Evolutionary conservation across 2,113 vertebrate species (phyloP).

Genomic region (Stigmatopora nigra): DNA sequence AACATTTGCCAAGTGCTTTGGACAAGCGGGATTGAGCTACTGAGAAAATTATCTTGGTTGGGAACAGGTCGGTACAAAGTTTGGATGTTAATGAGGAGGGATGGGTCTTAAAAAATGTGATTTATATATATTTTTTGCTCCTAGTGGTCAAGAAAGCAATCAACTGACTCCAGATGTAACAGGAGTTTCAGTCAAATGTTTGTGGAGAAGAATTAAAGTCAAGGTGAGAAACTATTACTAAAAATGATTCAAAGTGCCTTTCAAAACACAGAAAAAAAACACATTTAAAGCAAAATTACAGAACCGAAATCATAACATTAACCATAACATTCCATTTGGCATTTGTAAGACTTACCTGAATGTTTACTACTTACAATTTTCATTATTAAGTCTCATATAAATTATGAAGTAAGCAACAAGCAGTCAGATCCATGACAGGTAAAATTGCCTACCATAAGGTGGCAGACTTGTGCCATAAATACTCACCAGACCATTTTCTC

Average conservation of each 20-base stretch:
- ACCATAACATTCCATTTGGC: background rate
- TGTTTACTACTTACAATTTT: background rate
- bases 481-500: background rate
- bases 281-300: too few species aligned
- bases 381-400: background rate
- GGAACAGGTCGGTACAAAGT: slow-evolving; percentile 25
- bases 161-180: background rate
- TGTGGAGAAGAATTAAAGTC: background rate
- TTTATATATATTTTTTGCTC: background rate
- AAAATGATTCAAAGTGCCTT: too few species aligned
- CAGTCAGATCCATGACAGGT: background rate
- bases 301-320: background rate
- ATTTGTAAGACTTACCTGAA: background rate
- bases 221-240: slow-evolving; percentile 14
- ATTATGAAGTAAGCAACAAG: background rate
- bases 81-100: background rate
- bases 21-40: background rate
- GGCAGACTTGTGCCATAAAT: slow-evolving; percentile 27
- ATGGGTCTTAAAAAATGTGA: background rate
- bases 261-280: too few species aligned
- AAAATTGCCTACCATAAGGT: slow-evolving; percentile 38
- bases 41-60: background rate
- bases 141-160: background rate
- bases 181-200: background rate
- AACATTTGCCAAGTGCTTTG: background rate